phyloP scores from a whole-genome alignment of 2,888 invertebrate species.

The Eupithecia tripunctaria region DNA sequence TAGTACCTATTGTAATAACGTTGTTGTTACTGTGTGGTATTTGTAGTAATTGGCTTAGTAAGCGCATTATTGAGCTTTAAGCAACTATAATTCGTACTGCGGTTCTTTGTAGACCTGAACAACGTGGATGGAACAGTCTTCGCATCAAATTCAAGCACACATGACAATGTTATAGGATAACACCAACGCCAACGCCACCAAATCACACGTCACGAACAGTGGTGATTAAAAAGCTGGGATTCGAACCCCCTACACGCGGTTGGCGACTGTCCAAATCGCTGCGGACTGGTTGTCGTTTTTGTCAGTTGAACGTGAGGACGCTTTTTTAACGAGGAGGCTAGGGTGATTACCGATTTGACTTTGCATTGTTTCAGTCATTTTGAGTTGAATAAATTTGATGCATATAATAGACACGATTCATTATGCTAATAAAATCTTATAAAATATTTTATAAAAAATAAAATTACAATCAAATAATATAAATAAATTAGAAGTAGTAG shows the following conservation, averaged over 20 bases:
- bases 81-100: neutral
- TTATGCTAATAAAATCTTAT: no score
- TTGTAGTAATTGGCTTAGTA: no score
- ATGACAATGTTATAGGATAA: slow-evolving; percentile 18
- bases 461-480: no score
- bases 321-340: slow-evolving; percentile 26
- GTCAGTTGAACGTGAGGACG: slow-evolving; percentile 35
- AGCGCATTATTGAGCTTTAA: no score
- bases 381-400: neutral
- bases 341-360: slow-evolving; percentile 4
- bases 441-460: no score
- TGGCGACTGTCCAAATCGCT: slow-evolving; percentile 57
- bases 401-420: no score
- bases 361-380: neutral
- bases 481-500: no score
- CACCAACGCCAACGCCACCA: slow-evolving; percentile 26
- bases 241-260: slow-evolving; percentile 54
- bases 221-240: slow-evolving; percentile 43
- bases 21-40: no score
- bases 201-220: slow-evolving; percentile 40
- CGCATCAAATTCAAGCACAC: neutral
- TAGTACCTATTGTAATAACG: no score
- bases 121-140: neutral
- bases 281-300: slow-evolving; percentile 58
- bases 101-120: neutral